A percentile compares a stretch with the other conserved stretches of the same genome.
Conservation (phyloP, 2,113 vertebrate species). For the Probosciger aterrimus region DNA sequence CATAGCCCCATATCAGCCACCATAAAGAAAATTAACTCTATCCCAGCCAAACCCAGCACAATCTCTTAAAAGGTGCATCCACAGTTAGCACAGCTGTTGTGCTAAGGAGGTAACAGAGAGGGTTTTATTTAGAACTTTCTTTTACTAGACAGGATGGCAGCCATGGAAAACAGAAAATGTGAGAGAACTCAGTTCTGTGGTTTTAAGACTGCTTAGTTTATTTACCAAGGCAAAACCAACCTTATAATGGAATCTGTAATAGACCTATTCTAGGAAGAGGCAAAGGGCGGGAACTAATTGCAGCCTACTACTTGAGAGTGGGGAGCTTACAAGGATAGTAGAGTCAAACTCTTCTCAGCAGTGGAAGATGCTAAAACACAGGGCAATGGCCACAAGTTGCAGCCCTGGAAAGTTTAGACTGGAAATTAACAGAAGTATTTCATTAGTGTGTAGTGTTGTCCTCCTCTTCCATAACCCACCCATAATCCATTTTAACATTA, state of each 20-base stretch:
- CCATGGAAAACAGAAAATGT: background rate
- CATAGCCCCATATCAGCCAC: background rate
- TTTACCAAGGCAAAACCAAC: background rate
- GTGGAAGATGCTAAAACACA: background rate
- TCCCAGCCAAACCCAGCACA: background rate
- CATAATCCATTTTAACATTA: background rate
- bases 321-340: background rate
- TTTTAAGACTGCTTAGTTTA: background rate
- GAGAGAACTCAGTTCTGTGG: background rate
- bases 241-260: background rate
- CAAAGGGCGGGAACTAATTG: background rate
- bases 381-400: background rate
- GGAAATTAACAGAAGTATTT: background rate
- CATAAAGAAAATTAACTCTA: background rate
- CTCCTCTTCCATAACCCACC: background rate
- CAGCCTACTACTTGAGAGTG: background rate
- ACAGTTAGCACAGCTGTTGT: background rate
- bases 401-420: background rate
- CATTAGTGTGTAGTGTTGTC: background rate
- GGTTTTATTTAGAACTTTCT: background rate
- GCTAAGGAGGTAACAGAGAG: background rate
- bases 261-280: background rate
- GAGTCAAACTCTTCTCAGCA: background rate
- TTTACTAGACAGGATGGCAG: background rate
- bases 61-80: background rate